Evolutionary conservation across 2,797 vertebrate genomes (phyloP).

Genomic region (Brachyrhaphis roseni): DNA sequence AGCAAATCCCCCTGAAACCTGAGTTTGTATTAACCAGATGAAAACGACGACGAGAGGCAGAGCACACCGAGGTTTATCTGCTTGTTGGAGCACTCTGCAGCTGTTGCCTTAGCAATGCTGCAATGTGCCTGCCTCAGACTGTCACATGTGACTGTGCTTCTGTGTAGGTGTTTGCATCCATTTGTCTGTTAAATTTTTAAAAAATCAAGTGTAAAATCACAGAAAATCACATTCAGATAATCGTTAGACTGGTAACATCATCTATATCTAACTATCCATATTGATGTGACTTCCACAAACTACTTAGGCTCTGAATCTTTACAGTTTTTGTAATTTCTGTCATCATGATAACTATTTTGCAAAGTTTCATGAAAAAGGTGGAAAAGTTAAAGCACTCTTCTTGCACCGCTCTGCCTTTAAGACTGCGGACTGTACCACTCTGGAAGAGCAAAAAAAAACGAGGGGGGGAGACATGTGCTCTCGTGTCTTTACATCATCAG

Average conservation of each 20-base stretch:
- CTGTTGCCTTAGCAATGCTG: slow-evolving; percentile 84
- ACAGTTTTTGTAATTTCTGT: neutral
- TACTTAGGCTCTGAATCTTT: neutral
- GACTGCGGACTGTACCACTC: slow-evolving; percentile 75
- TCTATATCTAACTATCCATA: neutral
- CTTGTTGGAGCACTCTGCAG: slow-evolving; percentile 81
- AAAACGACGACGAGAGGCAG: slow-evolving; percentile 34
- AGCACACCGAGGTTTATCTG: slow-evolving; percentile 59
- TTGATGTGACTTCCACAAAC: neutral
- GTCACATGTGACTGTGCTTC: slow-evolving; percentile 25
- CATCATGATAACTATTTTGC: slow-evolving; percentile 2
- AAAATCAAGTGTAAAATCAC: neutral
- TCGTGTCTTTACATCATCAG: slow-evolving; percentile 69
- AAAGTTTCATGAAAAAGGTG: neutral
- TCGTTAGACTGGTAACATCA: no score
- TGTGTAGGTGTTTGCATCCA: slow-evolving; percentile 8
- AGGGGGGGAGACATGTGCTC: slow-evolving; percentile 56
- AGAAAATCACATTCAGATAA: neutral
- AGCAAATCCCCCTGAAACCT: slow-evolving; percentile 19
- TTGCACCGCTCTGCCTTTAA: slow-evolving; percentile 78
- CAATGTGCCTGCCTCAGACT: slow-evolving; percentile 58
- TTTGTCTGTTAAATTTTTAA: neutral
- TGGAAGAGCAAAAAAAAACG: slow-evolving; percentile 21
- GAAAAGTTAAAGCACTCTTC: slow-evolving; percentile 23
- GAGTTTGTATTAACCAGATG: slow-evolving; percentile 31